phyloP scores from a whole-genome alignment of 2,797 vertebrate genomes.

The Agapornis canus region DNA sequence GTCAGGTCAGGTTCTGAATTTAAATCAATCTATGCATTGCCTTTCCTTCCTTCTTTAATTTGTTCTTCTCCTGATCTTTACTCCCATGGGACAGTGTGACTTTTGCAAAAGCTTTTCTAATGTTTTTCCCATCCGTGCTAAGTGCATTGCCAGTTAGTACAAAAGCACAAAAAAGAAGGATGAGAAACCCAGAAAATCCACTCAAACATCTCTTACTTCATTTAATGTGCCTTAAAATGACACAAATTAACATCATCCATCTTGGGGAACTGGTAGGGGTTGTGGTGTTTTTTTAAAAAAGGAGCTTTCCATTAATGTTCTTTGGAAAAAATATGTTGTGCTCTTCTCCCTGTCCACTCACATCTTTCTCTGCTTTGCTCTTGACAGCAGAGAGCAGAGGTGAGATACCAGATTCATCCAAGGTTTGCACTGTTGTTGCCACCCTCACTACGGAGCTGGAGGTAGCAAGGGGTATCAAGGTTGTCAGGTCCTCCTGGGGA shows the following conservation, averaged over 20 bases:
- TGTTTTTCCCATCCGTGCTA: background rate
- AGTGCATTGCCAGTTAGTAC: background rate
- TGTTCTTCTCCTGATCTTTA: background rate
- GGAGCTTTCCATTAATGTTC: background rate
- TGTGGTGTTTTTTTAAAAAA: background rate
- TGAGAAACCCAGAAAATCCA: background rate
- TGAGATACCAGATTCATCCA: background rate
- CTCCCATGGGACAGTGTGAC: background rate
- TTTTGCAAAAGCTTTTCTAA: background rate
- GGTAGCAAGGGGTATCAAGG: background rate
- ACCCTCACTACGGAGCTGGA: accelerated
- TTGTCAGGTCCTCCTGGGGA: background rate
- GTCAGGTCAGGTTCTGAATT: background rate
- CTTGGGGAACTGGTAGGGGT: background rate
- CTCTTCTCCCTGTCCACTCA: background rate
- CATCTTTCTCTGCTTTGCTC: background rate
- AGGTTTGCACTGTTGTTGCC: background rate
- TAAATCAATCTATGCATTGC: background rate
- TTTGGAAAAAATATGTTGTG: background rate
- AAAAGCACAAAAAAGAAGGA: background rate
- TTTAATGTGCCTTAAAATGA: background rate
- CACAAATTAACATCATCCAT: background rate
- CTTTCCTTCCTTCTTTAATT: background rate
- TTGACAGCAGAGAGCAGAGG: background rate
- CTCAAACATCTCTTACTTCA: background rate